Percentiles rank a stretch among this genome's conserved stretches.
Evolutionary conservation across 1,140 invertebrate genomes (phyloP).

Genomic region (Heliconius hewitsoni): DNA sequence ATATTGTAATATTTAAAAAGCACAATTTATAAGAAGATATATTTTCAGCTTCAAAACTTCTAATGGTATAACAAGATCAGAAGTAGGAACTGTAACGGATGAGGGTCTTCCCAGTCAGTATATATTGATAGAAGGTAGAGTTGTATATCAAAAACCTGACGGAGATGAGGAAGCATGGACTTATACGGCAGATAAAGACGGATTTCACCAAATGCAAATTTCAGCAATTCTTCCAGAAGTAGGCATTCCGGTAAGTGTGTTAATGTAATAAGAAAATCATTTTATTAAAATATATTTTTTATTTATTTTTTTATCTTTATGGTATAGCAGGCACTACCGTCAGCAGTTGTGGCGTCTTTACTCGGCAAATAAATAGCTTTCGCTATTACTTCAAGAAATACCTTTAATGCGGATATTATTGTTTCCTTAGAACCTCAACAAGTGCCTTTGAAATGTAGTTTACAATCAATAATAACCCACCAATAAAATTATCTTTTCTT

Average conservation of each 20-base stretch:
- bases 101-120: constrained; percentile 38
- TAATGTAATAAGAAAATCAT: neutral
- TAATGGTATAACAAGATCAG: constrained; percentile 47
- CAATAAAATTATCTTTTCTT: neutral
- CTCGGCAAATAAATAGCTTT: neutral
- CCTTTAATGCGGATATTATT: neutral
- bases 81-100: constrained; percentile 45
- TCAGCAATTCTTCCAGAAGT: neutral
- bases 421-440: neutral
- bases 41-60: constrained; percentile 44
- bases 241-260: neutral
- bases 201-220: constrained; percentile 32
- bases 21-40: neutral
- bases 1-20: no score
- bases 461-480: no score
- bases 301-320: neutral
- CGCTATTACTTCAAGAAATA: neutral
- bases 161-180: constrained; percentile 33
- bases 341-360: neutral
- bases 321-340: neutral
- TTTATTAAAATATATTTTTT: neutral
- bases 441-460: neutral
- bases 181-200: constrained; percentile 51
- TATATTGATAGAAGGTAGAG: constrained; percentile 42
- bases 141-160: constrained; percentile 40